Evolutionary conservation across 2,888 invertebrate genomes (phyloP), one percentile per base, ranked within the genome.

Genomic region (Agriotes lineatus): DNA sequence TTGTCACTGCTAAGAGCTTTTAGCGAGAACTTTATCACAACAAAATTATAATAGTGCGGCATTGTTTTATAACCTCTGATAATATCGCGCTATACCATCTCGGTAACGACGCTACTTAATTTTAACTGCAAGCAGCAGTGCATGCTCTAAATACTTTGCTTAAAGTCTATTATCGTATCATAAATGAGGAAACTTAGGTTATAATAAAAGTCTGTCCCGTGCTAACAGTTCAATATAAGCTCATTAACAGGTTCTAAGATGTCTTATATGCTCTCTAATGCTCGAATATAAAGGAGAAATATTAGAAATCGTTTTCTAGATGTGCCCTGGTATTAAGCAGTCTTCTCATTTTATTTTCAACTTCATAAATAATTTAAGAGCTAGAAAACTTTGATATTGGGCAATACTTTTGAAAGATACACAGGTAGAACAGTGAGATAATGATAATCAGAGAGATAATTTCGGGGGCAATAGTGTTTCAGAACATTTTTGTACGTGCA

Each of bases 141-240:
- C 42, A 37, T 58, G 30, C 42, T 42, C 57, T 58, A 42, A 58
- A 18, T 58, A 58, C 57, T 22, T 37, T 42, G 42, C 57, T 42
- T 58, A 18, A n/a, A 25, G 18, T 58, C 57, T 42, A 58, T 58
- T 58, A 58, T 25, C 57, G 57, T 58, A 58, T 58, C 57, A 58
- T 58, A 58, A 58, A 58, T 19, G 57, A 58, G 57, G 57, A 58
- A 58, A 58, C 57, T 58, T 42, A 58, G 42, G 39, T 30, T 58
- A 37, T 58, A 58, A 58, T 58, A 42, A 42, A 58, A 58, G 57
- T 37, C 12, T 58, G 20, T 20, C 37, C 25, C 57, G 14, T 20
- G 22, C 57, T 58, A 58, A 58, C 57, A 58, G 57, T 42, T 58
- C 57, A 58, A 58, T 58, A 42, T 58, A 22, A 58, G 57, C 42